Base-by-base conservation (phyloP, 2,888 invertebrate species). In the Choreutis nemorana region DNA sequence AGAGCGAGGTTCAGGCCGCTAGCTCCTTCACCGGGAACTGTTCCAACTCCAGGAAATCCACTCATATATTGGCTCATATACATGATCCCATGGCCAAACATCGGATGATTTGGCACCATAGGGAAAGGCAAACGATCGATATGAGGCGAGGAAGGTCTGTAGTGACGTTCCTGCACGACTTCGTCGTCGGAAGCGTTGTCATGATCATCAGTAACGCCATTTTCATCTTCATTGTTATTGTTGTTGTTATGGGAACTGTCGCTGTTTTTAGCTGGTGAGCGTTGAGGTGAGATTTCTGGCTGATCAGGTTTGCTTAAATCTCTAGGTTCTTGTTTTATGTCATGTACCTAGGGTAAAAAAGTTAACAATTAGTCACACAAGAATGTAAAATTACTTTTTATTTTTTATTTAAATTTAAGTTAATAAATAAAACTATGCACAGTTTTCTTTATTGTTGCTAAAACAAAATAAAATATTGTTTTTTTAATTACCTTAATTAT, bases 11-110 rank as follows among this genome's bases (percentile, higher is more conserved):
- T 89, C 3, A 85, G 57, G 0, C 84, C 83, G 27, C 81, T 77
- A 22, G 82, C 81, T 14, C 84, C 81, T 40, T 79, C 83, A 3
- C 82, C 82, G 4, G 83, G 81, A 33, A 63, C 82, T 5, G 81
- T 35, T 2, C 72, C 71, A 1, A 83, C 83, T 33, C 83, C 81
- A 16, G 82, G 82, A 40, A 79, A 72, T 6, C 78, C 68, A 36
- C 62, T 56, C 83, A 92, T 89, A 59, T 92, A 92, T 57, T 91
- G 91, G 48, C 90, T 90, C 92, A 93, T 92, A 57, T 93, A 93
- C 91, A 93, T 91, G 42, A 93, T 91, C 33, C 91, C 90, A 47
- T 92, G 92, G 29, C 90, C 88, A 57, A 92, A 92, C 90, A 92
- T 91, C 1, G 90, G 89, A 31, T 77, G 77, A 58, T 91, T 91